Base-by-base conservation (phyloP, 2,797 vertebrate species). In the Nyctibius grandis region DNA sequence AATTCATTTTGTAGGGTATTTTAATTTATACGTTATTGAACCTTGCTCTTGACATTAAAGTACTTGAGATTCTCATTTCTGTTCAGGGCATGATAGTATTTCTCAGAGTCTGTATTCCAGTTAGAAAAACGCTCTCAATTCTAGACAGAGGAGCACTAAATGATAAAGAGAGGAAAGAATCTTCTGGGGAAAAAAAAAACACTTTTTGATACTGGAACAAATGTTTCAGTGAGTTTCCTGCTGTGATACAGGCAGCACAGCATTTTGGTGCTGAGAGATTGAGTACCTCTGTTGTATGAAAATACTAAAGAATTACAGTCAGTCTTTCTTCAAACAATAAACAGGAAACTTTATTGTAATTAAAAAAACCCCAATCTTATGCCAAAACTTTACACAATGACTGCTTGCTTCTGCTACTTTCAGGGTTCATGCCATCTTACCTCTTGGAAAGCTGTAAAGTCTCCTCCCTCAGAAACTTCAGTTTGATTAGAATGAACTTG, bases 351-450 rank as follows among this genome's bases (percentile, higher is more conserved):
- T 59, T 19, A 34, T n/a, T 91, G 31, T 8, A 79, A 69, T 19
- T 17, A 9, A 77, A 15, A 40, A 42, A 28, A 22, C 0, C 0
- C 0, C 0, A 4, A 8, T 34, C 29, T 68, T 77, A 10, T 34
- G 18, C 23, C 2, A 11, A 61, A 85, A 63, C 3, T 74, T 83
- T 34, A 26, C 20, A n/a, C 21, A 4, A 20, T 56, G 36, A 19
- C 34, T 44, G 5, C 16, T 57, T 42, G 25, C 59, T 75, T 61
- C 38, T 56, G 11, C 29, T 67, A 3, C 17, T 54, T 89, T 72
- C 17, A 26, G 31, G 9, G 6, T 72, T 75, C 12, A 10, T 60
- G 19, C 16, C 6, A 23, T 57, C 44, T 74, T 77, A 36, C 40
- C 15, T 60, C 15, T 56, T 75, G 48, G 18, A 63, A 67, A 80